Base-by-base conservation (phyloP, 2,888 invertebrate genomes). In the Perizoma flavofasciatum region DNA sequence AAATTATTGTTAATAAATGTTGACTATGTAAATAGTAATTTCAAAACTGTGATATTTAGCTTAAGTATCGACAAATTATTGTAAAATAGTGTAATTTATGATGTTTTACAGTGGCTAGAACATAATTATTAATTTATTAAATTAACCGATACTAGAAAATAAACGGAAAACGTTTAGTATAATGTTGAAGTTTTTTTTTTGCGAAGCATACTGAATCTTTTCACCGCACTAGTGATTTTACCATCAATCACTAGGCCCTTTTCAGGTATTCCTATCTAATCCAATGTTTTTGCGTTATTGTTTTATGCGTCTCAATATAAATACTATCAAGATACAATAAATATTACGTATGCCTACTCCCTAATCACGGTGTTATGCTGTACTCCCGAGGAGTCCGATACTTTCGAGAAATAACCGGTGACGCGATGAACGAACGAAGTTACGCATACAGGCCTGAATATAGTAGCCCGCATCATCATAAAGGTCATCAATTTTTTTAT, bases 1-100 rank as follows among this genome's bases (percentile, higher is more conserved):
- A 22, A 22, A 22, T 22, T 22, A 22, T 22, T 6, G 37, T 37
- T 6, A 6, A 37, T 56, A 50, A 46, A 60, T 61, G 55, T 57
- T 63, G 63, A 62, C 66, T 73, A 69, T 64, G 68, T 75, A 74
- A 69, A 72, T 6, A 77, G 71, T 69, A 68, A 72, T 74, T 73
- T 76, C 72, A 59, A 71, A 82, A 76, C 86, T 86, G 86, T 86
- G 86, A 86, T 86, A 86, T 78, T 83, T 83, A 74, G 75, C 73
- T 80, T 83, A 79, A 72, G 78, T 61, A 61, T 49, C 22, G 59
- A 35, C 57, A 49, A 68, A 53, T 46, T 60, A 60, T 60, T 65
- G 61, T 65, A 61, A 63, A 64, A 66, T 34, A 74, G 69, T 68
- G 22, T 22, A 22, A 71, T 49, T 55, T 70, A 70, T 66, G 60